Percentiles rank a stretch among this genome's conserved stretches.
Conservation (phyloP, 2,113 vertebrate species). For the Zapornia atra region DNA sequence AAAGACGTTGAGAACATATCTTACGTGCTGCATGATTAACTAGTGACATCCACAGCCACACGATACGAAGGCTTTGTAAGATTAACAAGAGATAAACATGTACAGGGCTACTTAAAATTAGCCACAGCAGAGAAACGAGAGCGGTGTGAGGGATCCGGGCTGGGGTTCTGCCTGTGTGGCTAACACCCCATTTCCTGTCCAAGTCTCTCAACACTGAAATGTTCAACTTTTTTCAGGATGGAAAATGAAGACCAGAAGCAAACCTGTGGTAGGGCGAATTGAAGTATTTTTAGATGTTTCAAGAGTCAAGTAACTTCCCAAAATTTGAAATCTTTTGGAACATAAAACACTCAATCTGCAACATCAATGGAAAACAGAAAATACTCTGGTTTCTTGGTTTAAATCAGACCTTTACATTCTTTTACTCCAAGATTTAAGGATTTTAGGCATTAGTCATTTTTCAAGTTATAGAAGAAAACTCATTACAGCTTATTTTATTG, state of each 20-base stretch:
- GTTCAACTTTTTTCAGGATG: not conserved
- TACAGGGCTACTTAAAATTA: not conserved
- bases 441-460: not conserved
- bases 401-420: not conserved
- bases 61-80: accelerated
- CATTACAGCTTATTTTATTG: not conserved
- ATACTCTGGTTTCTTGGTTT: not conserved
- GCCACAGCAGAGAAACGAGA: not conserved
- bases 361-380: not conserved
- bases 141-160: accelerated
- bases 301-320: not conserved
- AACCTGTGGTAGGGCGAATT: not conserved
- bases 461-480: not conserved
- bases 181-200: not conserved
- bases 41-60: not conserved
- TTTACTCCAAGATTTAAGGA: not conserved
- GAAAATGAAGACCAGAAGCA: not conserved
- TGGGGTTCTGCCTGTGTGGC: not conserved
- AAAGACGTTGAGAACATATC: not conserved
- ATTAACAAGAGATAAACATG: not conserved
- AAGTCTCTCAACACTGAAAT: not conserved
- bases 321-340: not conserved
- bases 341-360: not conserved
- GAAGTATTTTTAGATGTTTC: not conserved
- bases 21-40: not conserved